Base-by-base conservation (phyloP, 2,113 vertebrate genomes). In the Pluvialis apricaria region DNA sequence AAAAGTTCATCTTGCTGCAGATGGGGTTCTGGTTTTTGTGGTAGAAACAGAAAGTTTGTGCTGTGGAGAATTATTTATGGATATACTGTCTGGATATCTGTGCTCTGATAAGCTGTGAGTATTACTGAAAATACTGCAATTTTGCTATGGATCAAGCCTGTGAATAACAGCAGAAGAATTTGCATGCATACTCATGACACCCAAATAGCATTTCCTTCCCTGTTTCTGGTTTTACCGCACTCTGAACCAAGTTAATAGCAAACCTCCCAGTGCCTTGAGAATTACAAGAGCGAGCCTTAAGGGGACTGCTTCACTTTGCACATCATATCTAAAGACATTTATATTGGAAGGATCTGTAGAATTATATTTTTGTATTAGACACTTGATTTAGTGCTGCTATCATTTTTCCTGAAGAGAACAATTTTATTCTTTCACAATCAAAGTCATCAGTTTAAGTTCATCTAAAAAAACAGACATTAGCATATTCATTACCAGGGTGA, bases 341-440 rank as follows among this genome's bases (percentile, higher is more conserved):
- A 36, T 45, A 36, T 82, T 89, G 62, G 55, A 94, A 94, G n/a
- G 31, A 88, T 69, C 45, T 82, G 58, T 42, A 83, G 62, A 91
- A 92, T 66, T 90, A 17, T 73, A 49, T 80, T 91, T 96, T 91
- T 95, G 61, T 66, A 55, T 77, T 86, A 84, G 81, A 94, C 38
- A 60, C 11, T 91, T 82, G 86, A 97, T 94, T 92, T 92, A 87
- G 11, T 66, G 55, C 34, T 49, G 45, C 75, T 87, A 34, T 90
- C 14, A 82, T 82, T 97, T 97, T 71, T 91, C 38, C 45, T 85
- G 75, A 95, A 58, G n/a, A 77, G 78, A 90, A 92, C 20, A 69
- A 72, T 77, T 94, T 91, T 77, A 82, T 94, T 88, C 44, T 85
- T 94, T 80, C n/a, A 34, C 66, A 89, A 66, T 92, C 69, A 77